These are phyloP conservation scores for Sebastes minor DNA, from an alignment of 2,797 vertebrate species.

Conservation along the genomic window DNA sequence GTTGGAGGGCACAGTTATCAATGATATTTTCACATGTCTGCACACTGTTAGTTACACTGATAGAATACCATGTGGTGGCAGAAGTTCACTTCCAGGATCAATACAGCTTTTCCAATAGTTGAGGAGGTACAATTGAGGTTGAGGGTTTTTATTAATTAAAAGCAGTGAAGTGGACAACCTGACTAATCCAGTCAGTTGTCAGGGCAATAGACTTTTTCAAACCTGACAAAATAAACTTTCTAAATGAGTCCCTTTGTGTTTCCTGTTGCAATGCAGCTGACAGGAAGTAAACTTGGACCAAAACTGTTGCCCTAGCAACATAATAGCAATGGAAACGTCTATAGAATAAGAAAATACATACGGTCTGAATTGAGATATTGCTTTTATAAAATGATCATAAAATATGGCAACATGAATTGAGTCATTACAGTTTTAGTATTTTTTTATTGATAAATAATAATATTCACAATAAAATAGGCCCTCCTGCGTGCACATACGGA, in stretches of 20 bases:
- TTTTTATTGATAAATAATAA: too few species aligned
- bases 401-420: too few species aligned
- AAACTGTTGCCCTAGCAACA: neutral
- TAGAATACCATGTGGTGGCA: constrained; percentile 40
- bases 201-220: neutral
- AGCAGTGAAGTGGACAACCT: constrained; percentile 45
- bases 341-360: constrained; percentile 9
- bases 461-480: too few species aligned
- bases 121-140: constrained; percentile 34
- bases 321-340: neutral
- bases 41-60: constrained; percentile 54
- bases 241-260: neutral
- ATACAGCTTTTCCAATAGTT: constrained; percentile 43
- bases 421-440: too few species aligned
- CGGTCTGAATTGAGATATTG: too few species aligned
- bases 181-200: constrained; percentile 28
- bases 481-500: too few species aligned
- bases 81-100: constrained; percentile 35
- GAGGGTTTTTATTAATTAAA: constrained; percentile 55
- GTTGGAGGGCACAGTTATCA: constrained; percentile 27
- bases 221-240: neutral
- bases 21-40: constrained; percentile 37
- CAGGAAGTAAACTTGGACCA: neutral
- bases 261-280: neutral
- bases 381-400: too few species aligned